Conservation (phyloP, 2,888 invertebrate genomes). For the Archaeoteleia sp. region DNA sequence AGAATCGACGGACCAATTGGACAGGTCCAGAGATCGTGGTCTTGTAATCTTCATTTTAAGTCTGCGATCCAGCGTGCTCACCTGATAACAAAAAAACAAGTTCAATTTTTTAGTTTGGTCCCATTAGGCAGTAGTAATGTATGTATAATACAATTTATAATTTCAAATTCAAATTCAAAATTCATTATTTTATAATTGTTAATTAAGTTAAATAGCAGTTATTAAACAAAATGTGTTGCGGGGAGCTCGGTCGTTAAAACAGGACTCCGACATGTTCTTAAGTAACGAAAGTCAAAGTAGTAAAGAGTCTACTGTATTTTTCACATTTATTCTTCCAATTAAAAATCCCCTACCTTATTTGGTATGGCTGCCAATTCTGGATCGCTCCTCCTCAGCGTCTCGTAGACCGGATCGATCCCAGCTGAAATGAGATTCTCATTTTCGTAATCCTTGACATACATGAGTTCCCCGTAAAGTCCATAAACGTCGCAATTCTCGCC, state of each 20-base stretch:
- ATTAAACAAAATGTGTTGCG: no score
- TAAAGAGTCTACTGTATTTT: no score
- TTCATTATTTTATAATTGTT: no score
- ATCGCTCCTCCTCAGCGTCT: slow-evolving; percentile 86
- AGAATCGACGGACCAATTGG: slow-evolving; percentile 92
- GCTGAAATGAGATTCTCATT: slow-evolving; percentile 81
- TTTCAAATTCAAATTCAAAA: no score
- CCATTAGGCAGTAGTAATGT: no score
- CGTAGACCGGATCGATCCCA: slow-evolving; percentile 83
- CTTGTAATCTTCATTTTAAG: slow-evolving; percentile 88
- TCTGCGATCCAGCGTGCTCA: slow-evolving; percentile 85
- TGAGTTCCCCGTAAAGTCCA: slow-evolving; percentile 90
- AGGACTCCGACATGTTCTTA: no score
- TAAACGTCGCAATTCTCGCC: slow-evolving; percentile 88
- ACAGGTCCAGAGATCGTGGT: slow-evolving; percentile 87
- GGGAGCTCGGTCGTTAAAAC: no score
- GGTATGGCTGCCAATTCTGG: slow-evolving; percentile 90
- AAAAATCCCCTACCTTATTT: slow-evolving; percentile 87
- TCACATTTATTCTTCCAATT: no score
- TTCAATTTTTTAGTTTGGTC: no score
- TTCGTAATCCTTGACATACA: slow-evolving; percentile 91
- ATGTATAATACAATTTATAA: no score
- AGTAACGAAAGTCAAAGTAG: background rate
- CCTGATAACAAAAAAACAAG: slow-evolving; percentile 17
- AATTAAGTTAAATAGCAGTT: no score